These are phyloP conservation scores for Parauchenoglanis ngamensis DNA, from an alignment of 2,797 vertebrate genomes.

Conservation along the genomic window DNA sequence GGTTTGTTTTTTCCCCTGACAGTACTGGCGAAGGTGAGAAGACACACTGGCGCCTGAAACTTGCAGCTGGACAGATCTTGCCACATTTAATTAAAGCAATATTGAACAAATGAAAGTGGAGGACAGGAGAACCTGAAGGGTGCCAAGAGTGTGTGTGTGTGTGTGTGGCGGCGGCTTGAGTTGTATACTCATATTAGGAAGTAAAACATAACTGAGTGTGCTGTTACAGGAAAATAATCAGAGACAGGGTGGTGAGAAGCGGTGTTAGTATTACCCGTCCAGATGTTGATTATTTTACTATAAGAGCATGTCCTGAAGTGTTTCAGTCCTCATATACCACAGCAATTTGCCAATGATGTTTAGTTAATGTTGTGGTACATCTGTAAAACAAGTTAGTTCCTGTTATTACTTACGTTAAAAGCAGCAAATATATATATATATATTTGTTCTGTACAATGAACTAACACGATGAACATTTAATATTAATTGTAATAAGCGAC, in stretches of 20 bases:
- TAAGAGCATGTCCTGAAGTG: not conserved
- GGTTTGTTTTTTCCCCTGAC: slow-evolving; percentile 17
- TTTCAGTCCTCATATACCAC: not conserved
- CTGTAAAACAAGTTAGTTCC: not conserved
- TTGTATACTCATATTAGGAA: not conserved
- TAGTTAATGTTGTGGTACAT: not conserved
- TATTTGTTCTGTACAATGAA: not conserved
- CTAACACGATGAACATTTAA: not conserved
- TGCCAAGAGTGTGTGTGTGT: slow-evolving; percentile 54
- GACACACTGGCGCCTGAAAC: slow-evolving; percentile 8
- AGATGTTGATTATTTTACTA: not conserved
- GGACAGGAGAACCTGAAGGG: slow-evolving; percentile 25
- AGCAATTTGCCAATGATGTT: not conserved
- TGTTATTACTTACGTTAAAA: not conserved
- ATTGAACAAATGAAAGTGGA: slow-evolving; percentile 16
- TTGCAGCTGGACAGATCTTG: not conserved
- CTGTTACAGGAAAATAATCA: not conserved
- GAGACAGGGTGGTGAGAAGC: not conserved
- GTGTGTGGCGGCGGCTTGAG: slow-evolving; percentile 28
- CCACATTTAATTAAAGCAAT: slow-evolving; percentile 19
- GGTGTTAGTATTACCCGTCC: not conserved
- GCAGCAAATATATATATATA: not conserved
- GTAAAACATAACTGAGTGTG: not conserved
- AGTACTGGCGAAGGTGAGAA: slow-evolving; percentile 83
- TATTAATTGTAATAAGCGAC: not conserved